These are phyloP conservation scores for Eudyptes chrysolophus DNA, from an alignment of 2,113 vertebrate genomes.

Conservation along the genomic window DNA sequence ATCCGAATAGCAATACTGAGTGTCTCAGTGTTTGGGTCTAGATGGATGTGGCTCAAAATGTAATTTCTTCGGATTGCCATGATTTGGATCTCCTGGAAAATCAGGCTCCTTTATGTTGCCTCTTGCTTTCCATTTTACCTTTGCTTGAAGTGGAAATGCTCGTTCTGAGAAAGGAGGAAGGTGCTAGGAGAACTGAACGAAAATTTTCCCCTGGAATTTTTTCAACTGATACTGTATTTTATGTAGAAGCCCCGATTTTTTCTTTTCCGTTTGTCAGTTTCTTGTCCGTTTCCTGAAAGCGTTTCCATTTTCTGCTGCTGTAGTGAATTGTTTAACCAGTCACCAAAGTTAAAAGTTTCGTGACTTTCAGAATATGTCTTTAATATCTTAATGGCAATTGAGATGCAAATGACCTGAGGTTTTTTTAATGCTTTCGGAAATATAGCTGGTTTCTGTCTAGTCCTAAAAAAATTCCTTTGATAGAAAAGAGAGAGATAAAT, in stretches of 20 bases:
- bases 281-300: not conserved
- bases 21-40: not conserved
- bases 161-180: not conserved
- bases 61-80: not conserved
- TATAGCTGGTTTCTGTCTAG: not conserved
- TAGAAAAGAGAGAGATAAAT: not conserved
- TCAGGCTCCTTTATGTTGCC: not conserved
- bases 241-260: not conserved
- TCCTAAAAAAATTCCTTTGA: not conserved
- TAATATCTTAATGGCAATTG: not conserved
- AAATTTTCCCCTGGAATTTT: not conserved
- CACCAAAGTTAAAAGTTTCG: not conserved
- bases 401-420: not conserved
- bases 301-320: not conserved
- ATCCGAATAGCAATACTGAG: not conserved
- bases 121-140: not conserved
- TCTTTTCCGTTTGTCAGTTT: not conserved
- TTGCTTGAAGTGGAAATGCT: not conserved
- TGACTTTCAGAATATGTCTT: not conserved
- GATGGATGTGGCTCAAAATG: not conserved
- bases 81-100: not conserved
- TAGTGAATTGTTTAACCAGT: not conserved
- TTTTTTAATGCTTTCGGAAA: not conserved
- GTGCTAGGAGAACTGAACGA: not conserved
- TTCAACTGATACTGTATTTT: not conserved